Evolutionary conservation across 1,140 invertebrate species (phyloP).

Genomic region (Ganaspis sp.): DNA sequence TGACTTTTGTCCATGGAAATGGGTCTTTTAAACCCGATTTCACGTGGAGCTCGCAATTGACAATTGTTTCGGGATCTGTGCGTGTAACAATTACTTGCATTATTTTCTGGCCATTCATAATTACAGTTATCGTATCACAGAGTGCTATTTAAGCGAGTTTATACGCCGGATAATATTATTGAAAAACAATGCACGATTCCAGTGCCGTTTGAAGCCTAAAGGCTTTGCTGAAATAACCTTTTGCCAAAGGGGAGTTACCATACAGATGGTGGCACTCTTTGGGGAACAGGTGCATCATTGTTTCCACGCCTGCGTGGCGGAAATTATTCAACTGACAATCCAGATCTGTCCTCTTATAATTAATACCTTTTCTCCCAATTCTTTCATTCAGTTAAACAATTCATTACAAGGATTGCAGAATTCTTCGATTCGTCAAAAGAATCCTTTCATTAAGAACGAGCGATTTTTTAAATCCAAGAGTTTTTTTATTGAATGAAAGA

Average conservation of each 20-base stretch:
- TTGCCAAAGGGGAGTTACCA: slow-evolving; percentile 10
- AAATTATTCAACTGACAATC: slow-evolving; percentile 10
- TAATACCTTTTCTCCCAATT: background rate
- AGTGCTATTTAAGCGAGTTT: slow-evolving; percentile 25
- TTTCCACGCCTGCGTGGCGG: slow-evolving; percentile 34
- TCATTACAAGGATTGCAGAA: too few species aligned
- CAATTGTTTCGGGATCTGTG: slow-evolving; percentile 20
- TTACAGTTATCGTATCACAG: slow-evolving; percentile 25
- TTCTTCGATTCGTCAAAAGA: too few species aligned
- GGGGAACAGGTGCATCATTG: slow-evolving; percentile 49
- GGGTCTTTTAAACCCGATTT: slow-evolving; percentile 16
- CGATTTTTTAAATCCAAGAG: too few species aligned
- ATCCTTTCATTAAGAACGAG: too few species aligned
- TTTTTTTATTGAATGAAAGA: too few species aligned
- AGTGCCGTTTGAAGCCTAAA: background rate
- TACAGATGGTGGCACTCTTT: slow-evolving; percentile 45
- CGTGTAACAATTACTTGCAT: slow-evolving; percentile 28
- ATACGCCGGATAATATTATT: slow-evolving; percentile 29
- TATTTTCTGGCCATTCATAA: slow-evolving; percentile 23
- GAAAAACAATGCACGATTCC: slow-evolving; percentile 6
- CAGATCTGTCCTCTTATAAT: slow-evolving; percentile 10
- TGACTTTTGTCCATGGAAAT: slow-evolving; percentile 24
- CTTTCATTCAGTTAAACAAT: too few species aligned
- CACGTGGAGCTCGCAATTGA: background rate
- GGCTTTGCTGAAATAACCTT: slow-evolving; percentile 27